Percentiles rank a stretch among this genome's conserved stretches.
phyloP scores from a whole-genome alignment of 2,888 invertebrate genomes.

The Copidosoma aretas region DNA sequence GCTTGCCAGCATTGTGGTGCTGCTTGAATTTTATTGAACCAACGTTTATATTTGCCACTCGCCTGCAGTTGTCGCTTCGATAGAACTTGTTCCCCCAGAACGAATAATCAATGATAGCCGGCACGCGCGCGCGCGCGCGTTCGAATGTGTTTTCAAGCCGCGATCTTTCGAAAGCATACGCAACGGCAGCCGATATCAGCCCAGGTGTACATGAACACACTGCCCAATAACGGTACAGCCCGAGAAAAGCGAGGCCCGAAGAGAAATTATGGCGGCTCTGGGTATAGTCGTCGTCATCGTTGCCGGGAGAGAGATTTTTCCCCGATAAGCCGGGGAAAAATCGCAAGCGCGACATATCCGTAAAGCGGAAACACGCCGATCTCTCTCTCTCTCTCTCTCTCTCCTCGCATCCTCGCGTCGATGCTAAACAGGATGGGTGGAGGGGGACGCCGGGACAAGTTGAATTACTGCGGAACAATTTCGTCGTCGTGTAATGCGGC shows the following conservation, averaged over 20 bases:
- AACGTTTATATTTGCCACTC: no score
- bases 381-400: not conserved
- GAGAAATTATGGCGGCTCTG: not conserved
- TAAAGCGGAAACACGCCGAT: constrained; percentile 1
- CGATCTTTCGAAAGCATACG: no score
- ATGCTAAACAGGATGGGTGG: not conserved
- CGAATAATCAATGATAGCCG: not conserved
- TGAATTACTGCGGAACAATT: constrained; percentile 27
- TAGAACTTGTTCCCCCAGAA: not conserved
- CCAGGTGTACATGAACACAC: no score
- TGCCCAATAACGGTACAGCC: not conserved
- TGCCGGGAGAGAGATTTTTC: not conserved
- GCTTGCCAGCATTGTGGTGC: no score
- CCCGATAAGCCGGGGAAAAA: not conserved
- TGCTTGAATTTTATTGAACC: no score
- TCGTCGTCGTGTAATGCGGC: constrained; percentile 27
- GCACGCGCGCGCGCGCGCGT: not conserved
- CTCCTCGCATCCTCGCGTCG: no score
- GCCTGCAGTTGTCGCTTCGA: no score
- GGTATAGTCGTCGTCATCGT: not conserved
- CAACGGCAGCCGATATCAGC: no score
- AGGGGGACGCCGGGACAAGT: not conserved
- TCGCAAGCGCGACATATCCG: not conserved
- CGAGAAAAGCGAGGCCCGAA: not conserved
- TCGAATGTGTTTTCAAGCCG: not conserved